Percentiles rank a stretch among this genome's conserved stretches.
Evolutionary conservation across 2,888 invertebrate species (phyloP).

Genomic region (Flabesymbios commensalis): DNA sequence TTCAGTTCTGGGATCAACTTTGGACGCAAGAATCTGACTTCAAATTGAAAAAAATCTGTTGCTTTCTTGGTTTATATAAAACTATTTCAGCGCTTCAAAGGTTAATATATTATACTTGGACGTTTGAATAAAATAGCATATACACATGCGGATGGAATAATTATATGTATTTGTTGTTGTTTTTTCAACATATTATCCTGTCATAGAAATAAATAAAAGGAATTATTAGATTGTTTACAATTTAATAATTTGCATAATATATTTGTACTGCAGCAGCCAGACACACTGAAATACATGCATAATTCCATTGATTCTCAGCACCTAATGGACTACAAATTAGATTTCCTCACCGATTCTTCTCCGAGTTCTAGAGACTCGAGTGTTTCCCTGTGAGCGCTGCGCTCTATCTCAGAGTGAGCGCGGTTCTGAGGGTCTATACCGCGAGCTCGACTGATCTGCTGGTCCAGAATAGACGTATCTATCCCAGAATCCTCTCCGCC

Average conservation of each 20-base stretch:
- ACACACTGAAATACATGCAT: no score
- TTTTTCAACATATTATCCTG: no score
- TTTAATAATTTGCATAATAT: neutral
- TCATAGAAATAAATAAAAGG: neutral
- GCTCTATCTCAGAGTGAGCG: conserved; percentile 54
- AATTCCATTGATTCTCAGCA: no score
- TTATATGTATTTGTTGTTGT: no score
- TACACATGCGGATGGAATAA: no score
- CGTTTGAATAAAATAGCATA: neutral
- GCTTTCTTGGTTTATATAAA: no score
- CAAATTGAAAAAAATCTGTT: no score
- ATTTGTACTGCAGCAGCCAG: neutral
- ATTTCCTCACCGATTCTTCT: conserved; percentile 55
- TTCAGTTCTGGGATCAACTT: no score
- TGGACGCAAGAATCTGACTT: no score
- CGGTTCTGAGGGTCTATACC: conserved; percentile 41
- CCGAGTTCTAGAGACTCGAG: conserved; percentile 56
- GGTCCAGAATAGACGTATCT: neutral
- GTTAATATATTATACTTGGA: neutral
- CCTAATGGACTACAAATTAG: no score
- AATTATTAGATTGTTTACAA: neutral
- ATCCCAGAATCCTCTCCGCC: conserved; percentile 1
- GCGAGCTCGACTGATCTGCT: conserved; percentile 40
- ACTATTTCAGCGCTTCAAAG: no score
- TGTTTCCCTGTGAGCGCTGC: conserved; percentile 57